These are phyloP conservation scores for Macrosteles quadrilineatus DNA, from an alignment of 1,140 invertebrate genomes.

Conservation along the genomic window DNA sequence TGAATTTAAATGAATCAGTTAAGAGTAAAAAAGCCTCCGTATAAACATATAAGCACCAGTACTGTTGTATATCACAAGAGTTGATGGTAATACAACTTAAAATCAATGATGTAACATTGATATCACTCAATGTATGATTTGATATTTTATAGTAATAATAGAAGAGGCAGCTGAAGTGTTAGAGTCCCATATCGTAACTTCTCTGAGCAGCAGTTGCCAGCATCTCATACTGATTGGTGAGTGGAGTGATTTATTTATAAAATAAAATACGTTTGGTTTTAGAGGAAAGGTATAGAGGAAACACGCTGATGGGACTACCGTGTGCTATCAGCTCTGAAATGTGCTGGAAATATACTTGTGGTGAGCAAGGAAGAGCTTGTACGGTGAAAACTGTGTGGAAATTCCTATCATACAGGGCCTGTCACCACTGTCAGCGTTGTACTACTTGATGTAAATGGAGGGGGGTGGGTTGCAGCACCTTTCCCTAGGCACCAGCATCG, in stretches of 20 bases:
- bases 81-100: too few species aligned
- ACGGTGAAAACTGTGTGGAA: too few species aligned
- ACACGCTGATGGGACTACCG: slow-evolving; percentile 80
- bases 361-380: slow-evolving; percentile 51
- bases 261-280: slow-evolving; percentile 75
- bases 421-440: neutral
- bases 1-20: too few species aligned
- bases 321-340: slow-evolving; percentile 69
- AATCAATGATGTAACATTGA: too few species aligned
- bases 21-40: too few species aligned
- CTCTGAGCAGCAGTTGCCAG: slow-evolving; percentile 66
- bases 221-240: slow-evolving; percentile 82
- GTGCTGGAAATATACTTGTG: slow-evolving; percentile 73
- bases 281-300: too few species aligned
- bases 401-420: neutral
- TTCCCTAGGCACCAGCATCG: too few species aligned
- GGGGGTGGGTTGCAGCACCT: too few species aligned
- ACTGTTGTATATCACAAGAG: too few species aligned
- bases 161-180: slow-evolving; percentile 87
- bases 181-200: slow-evolving; percentile 72
- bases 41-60: too few species aligned
- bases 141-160: slow-evolving; percentile 62
- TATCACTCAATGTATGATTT: too few species aligned
- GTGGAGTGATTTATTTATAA: slow-evolving; percentile 39
- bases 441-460: too few species aligned